A percentile compares a stretch with the other conserved stretches of the same genome.
Evolutionary conservation across 2,113 vertebrate genomes (phyloP).

Genomic region (Myiozetetes cayanensis): DNA sequence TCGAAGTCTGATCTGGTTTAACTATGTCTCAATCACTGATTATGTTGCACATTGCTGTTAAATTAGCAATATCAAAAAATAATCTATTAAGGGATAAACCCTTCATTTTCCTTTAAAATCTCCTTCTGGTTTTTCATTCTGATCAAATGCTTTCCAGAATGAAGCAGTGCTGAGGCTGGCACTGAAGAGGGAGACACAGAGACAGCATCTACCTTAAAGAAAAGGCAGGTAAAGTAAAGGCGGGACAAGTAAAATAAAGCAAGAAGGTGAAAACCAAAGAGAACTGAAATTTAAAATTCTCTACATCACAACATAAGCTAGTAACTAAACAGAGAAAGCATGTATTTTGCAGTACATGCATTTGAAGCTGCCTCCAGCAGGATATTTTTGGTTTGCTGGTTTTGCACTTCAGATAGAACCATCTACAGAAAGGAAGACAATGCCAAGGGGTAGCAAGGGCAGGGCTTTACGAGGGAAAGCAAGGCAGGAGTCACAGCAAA

Average conservation of each 20-base stretch:
- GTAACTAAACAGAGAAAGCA: neutral
- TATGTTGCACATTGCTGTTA: neutral
- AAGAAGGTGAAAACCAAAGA: neutral
- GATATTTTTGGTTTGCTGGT: neutral
- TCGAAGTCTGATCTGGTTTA: neutral
- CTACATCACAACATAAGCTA: neutral
- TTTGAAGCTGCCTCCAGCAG: neutral
- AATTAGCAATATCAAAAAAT: neutral
- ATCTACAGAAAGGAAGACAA: neutral
- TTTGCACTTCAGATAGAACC: neutral
- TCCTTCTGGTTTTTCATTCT: neutral
- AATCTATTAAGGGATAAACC: neutral
- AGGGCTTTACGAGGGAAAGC: neutral
- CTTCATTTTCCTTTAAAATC: neutral
- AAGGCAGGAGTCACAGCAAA: neutral
- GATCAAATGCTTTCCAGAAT: neutral
- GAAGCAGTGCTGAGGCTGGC: neutral
- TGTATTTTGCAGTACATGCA: neutral
- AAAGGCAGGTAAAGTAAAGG: neutral
- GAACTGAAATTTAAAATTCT: neutral
- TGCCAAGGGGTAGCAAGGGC: neutral
- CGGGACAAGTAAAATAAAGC: neutral
- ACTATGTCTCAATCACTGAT: neutral
- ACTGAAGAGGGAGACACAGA: neutral
- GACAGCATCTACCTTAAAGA: neutral